These are phyloP conservation scores for Chroicocephalus ridibundus DNA, from an alignment of 2,113 vertebrate species.

Conservation along the genomic window DNA sequence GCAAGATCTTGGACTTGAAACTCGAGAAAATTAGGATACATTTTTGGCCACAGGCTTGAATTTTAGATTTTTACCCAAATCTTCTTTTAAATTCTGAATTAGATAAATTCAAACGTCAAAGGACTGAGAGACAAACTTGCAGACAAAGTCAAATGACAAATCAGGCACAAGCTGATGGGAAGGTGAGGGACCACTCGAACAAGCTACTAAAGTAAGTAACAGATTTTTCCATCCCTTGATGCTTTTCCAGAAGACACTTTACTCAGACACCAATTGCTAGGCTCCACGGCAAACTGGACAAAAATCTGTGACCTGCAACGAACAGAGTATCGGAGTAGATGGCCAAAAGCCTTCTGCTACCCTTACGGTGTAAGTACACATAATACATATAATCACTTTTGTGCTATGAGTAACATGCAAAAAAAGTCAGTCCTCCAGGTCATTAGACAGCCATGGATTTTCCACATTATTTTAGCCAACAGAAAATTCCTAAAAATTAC, in stretches of 20 bases:
- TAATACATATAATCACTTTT: background rate
- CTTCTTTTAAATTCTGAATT: background rate
- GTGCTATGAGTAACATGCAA: background rate
- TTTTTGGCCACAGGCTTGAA: background rate
- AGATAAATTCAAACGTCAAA: background rate
- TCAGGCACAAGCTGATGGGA: background rate
- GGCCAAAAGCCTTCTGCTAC: background rate
- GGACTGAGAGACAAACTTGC: background rate
- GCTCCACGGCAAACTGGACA: background rate
- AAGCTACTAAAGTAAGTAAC: background rate
- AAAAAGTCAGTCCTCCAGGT: background rate
- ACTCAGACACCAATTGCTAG: background rate
- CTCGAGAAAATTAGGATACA: background rate
- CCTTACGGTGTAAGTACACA: background rate
- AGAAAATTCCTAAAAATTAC: conserved; percentile 39
- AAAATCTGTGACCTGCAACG: background rate
- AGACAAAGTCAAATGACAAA: background rate
- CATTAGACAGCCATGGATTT: background rate
- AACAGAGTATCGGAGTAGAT: fast-evolving
- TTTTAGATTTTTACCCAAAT: background rate
- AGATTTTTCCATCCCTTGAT: background rate
- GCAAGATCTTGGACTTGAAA: background rate
- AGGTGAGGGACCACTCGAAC: background rate
- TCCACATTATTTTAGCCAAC: background rate
- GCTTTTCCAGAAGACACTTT: background rate